Evolutionary conservation across 2,113 vertebrate genomes (phyloP).

Genomic region (Coracopsis vasa): DNA sequence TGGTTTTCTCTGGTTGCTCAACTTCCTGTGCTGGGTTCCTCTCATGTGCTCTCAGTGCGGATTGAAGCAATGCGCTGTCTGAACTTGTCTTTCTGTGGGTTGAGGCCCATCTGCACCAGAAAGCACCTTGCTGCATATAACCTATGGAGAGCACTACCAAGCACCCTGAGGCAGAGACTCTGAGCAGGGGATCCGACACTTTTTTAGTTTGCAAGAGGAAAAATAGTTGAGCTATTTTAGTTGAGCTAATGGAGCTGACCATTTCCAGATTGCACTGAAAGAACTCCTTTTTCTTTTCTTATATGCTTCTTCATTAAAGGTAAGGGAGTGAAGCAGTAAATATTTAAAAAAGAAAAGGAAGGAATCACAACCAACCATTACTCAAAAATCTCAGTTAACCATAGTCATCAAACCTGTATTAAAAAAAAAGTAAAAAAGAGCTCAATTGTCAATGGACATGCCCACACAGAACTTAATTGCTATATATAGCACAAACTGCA

Average conservation of each 20-base stretch:
- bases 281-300: background rate
- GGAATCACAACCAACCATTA: background rate
- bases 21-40: conserved; percentile 1
- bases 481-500: background rate
- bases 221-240: background rate
- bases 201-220: background rate
- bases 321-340: background rate
- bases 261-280: background rate
- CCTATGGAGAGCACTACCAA: background rate
- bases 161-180: background rate
- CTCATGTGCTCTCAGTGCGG: rapidly evolving
- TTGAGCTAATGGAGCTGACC: background rate
- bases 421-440: background rate
- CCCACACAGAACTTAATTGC: background rate
- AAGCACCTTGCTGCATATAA: background rate
- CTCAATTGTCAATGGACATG: background rate
- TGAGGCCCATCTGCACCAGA: background rate
- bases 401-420: background rate
- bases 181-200: background rate
- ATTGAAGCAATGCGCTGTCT: background rate
- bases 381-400: conserved; percentile 1
- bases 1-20: conserved; percentile 9
- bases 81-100: background rate
- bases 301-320: background rate
- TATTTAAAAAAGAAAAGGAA: background rate